These are phyloP conservation scores for Molothrus aeneus DNA, from an alignment of 2,797 vertebrate genomes.

Conservation along the genomic window DNA sequence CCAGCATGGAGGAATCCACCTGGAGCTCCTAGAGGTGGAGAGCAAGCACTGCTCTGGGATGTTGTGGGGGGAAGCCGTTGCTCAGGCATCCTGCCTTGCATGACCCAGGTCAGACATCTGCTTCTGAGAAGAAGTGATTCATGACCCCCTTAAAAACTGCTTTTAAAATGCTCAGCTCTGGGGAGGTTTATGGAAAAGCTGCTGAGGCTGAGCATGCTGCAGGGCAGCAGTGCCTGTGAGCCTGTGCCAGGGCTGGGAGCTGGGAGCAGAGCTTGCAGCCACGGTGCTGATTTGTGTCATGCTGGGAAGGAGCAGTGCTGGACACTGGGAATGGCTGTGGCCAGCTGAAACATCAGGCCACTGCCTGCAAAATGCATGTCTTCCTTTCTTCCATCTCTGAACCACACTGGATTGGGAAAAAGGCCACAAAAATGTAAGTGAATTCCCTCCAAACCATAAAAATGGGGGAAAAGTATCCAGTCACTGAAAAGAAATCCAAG, in stretches of 20 bases:
- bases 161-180: not conserved
- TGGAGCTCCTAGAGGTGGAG: not conserved
- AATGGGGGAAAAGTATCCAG: not conserved
- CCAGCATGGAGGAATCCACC: not conserved
- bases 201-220: not conserved
- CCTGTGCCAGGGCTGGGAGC: not conserved
- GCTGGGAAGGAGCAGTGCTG: not conserved
- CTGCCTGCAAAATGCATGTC: not conserved
- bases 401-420: not conserved
- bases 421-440: not conserved
- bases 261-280: not conserved
- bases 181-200: not conserved
- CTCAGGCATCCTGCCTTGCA: not conserved
- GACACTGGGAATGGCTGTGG: not conserved
- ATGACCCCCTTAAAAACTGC: not conserved
- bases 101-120: rapidly evolving
- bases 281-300: not conserved
- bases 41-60: rapidly evolving
- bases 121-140: not conserved
- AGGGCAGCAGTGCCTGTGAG: not conserved
- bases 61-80: not conserved
- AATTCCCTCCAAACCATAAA: not conserved
- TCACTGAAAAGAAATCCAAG: not conserved
- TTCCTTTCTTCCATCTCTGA: not conserved
- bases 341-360: not conserved